phyloP scores from a whole-genome alignment of 2,797 vertebrate genomes.

The Acrocephalus scirpaceus region DNA sequence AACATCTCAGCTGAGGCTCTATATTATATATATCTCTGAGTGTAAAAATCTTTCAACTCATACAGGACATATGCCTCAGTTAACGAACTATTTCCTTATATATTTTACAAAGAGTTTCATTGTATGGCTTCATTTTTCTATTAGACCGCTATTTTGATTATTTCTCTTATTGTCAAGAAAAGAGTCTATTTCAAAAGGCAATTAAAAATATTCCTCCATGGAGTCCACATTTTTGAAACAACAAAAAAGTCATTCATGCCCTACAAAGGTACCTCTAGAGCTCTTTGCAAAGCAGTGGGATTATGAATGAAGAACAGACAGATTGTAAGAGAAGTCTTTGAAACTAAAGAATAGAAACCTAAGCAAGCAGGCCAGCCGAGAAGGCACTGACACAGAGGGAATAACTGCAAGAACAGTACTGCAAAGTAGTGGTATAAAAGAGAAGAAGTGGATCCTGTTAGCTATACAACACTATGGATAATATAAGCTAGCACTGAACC shows the following conservation, averaged over 20 bases:
- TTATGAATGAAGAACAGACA: slow-evolving; percentile 47
- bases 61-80: background rate
- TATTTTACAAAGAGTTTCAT: background rate
- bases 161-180: background rate
- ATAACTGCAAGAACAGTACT: slow-evolving; percentile 48
- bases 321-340: slow-evolving; percentile 57
- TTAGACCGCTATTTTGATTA: background rate
- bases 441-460: slow-evolving; percentile 41
- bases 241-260: slow-evolving; percentile 21
- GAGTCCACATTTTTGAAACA: slow-evolving; percentile 20
- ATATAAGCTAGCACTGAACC: slow-evolving; percentile 34
- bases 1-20: background rate
- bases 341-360: slow-evolving; percentile 57
- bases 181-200: slow-evolving; percentile 37
- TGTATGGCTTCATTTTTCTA: background rate
- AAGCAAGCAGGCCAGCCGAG: slow-evolving; percentile 47
- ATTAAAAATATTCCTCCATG: slow-evolving; percentile 47
- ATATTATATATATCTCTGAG: background rate
- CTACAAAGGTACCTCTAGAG: slow-evolving; percentile 22
- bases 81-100: background rate
- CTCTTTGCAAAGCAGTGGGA: slow-evolving; percentile 3
- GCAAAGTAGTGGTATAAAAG: slow-evolving; percentile 32
- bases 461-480: slow-evolving; percentile 36
- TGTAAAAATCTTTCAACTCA: background rate
- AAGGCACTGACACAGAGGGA: slow-evolving; percentile 44